Percentiles rank a stretch among this genome's conserved stretches.
These are phyloP conservation scores for Smutsia gigantea DNA, from an alignment of 2,797 vertebrate genomes.

Conservation along the genomic window DNA sequence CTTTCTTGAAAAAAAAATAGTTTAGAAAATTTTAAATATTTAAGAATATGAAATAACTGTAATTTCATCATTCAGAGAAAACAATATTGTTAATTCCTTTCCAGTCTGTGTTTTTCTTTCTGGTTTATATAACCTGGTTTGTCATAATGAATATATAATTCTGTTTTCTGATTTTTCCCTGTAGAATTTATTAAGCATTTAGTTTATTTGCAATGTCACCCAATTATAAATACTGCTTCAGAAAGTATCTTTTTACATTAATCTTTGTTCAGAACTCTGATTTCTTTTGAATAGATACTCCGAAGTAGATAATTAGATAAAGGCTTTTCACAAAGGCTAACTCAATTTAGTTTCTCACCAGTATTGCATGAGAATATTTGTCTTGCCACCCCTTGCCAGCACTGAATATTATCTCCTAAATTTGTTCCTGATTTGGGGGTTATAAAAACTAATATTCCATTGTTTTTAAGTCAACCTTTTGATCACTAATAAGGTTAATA, in stretches of 20 bases:
- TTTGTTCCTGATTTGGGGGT: neutral
- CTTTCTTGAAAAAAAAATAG: neutral
- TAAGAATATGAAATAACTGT: neutral
- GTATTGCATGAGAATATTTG: neutral
- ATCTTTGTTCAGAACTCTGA: constrained; percentile 12
- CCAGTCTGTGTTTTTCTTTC: neutral
- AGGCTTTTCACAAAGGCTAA: neutral
- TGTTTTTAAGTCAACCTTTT: neutral
- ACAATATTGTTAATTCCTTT: neutral
- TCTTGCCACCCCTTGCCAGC: neutral
- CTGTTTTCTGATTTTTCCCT: constrained; percentile 7
- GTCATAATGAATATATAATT: constrained; percentile 9
- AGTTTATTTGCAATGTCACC: neutral
- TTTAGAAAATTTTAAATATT: neutral
- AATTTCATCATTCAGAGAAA: neutral
- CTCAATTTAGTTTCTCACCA: neutral
- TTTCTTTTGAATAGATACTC: constrained; percentile 15
- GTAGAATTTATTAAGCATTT: constrained; percentile 47
- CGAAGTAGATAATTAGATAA: neutral
- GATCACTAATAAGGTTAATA: neutral
- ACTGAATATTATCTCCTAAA: neutral
- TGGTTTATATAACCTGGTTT: neutral
- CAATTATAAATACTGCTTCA: neutral
- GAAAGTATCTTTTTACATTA: neutral
- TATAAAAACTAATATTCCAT: neutral